Evolutionary conservation across 2,797 vertebrate genomes (phyloP).

Genomic region (Silurus lanzhouensis): DNA sequence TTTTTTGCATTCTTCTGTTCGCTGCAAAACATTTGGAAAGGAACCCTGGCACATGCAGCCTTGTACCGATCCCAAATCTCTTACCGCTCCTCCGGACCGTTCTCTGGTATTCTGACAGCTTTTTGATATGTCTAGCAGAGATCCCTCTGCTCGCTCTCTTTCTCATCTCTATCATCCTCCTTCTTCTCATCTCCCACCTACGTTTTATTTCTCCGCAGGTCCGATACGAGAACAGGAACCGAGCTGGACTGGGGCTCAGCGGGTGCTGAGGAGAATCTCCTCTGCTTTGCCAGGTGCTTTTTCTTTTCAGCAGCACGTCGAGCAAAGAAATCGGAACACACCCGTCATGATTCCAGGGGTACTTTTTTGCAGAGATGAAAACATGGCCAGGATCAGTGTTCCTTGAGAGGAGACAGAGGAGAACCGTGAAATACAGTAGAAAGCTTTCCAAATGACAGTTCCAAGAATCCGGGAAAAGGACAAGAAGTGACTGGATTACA

Average conservation of each 20-base stretch:
- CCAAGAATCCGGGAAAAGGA: conserved; percentile 8
- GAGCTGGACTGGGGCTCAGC: conserved; percentile 15
- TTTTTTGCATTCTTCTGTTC: neutral
- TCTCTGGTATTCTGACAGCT: neutral
- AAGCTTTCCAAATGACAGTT: conserved; percentile 12
- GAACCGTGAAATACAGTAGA: neutral
- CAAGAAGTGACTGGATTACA: conserved; percentile 21
- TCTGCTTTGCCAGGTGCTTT: neutral
- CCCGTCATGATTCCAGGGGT: neutral
- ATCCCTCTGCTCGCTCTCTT: neutral
- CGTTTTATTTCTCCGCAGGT: neutral
- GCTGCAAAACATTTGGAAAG: neutral
- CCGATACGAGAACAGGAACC: conserved; percentile 1
- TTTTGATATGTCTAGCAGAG: neutral
- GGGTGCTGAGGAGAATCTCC: neutral
- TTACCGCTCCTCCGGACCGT: neutral
- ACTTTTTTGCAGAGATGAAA: neutral
- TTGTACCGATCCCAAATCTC: neutral
- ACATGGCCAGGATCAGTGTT: conserved; percentile 11
- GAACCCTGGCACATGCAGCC: neutral
- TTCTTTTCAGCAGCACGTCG: conserved; percentile 20
- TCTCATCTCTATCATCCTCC: neutral
- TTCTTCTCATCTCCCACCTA: neutral
- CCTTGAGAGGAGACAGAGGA: conserved; percentile 5
- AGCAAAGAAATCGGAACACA: conserved; percentile 24